A percentile compares a stretch with the other conserved stretches of the same genome.
phyloP scores from a whole-genome alignment of 2,797 vertebrate genomes.

The Diglossa cyanea region DNA sequence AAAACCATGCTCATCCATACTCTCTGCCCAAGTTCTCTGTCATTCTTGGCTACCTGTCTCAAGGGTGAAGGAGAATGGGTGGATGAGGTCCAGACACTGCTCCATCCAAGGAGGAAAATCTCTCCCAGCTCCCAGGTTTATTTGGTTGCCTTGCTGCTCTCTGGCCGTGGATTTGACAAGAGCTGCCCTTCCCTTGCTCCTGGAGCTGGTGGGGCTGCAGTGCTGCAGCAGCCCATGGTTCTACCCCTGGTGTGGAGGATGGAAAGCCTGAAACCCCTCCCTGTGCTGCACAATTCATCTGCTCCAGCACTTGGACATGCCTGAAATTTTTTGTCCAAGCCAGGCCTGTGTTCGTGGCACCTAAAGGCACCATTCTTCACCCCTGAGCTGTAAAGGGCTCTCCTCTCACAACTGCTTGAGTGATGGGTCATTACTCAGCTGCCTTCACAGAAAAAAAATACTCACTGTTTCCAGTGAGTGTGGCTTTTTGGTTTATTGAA shows the following conservation, averaged over 20 bases:
- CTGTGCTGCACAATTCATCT: neutral
- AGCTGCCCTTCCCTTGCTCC: neutral
- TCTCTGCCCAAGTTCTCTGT: neutral
- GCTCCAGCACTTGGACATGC: neutral
- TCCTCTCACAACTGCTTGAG: neutral
- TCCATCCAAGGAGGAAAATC: neutral
- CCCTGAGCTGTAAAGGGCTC: neutral
- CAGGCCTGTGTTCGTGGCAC: neutral
- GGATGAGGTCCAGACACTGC: neutral
- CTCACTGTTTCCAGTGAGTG: neutral
- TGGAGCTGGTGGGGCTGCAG: neutral
- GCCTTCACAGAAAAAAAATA: neutral
- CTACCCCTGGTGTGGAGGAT: accelerated
- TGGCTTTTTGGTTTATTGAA: neutral
- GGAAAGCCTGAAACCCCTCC: neutral
- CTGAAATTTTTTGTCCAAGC: neutral
- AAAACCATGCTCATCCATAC: accelerated
- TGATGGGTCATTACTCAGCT: conserved; percentile 1
- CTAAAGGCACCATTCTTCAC: conserved; percentile 24
- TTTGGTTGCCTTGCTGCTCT: neutral
- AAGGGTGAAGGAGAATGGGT: neutral
- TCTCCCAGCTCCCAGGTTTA: neutral
- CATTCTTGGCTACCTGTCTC: neutral
- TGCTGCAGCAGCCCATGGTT: accelerated
- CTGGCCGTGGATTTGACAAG: neutral